Evolutionary conservation across 2,797 vertebrate species (phyloP).

Genomic region (Meriones psammophilus): DNA sequence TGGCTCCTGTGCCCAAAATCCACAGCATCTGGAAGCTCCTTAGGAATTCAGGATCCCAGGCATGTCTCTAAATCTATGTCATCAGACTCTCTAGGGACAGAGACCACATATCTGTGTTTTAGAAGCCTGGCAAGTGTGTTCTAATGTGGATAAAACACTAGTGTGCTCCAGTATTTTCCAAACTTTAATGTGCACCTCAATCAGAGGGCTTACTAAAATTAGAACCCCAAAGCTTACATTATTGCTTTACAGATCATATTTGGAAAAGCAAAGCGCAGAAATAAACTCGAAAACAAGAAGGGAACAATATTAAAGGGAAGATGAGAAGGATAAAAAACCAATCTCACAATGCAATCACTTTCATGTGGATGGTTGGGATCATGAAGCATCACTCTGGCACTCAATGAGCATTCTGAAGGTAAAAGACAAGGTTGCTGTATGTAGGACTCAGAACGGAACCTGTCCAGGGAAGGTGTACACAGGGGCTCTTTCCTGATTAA

Average conservation of each 20-base stretch:
- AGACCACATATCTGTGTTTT: background rate
- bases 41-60: background rate
- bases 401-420: background rate
- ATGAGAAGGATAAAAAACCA: background rate
- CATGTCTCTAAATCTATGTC: background rate
- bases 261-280: background rate
- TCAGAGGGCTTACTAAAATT: background rate
- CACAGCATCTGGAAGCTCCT: background rate
- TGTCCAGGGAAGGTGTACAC: slow-evolving; percentile 41
- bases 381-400: background rate
- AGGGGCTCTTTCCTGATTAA: slow-evolving; percentile 17
- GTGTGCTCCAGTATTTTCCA: background rate
- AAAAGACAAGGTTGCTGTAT: background rate
- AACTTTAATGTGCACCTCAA: background rate
- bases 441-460: slow-evolving; percentile 25
- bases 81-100: background rate
- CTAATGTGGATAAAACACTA: background rate
- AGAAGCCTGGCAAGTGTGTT: background rate
- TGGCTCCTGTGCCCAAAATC: background rate
- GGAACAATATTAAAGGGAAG: background rate
- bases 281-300: background rate
- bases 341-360: background rate
- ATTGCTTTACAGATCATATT: background rate
- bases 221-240: background rate
- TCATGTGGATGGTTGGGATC: background rate